phyloP scores from a whole-genome alignment of 2,888 invertebrate species.

The Parthenolecanium corni region DNA sequence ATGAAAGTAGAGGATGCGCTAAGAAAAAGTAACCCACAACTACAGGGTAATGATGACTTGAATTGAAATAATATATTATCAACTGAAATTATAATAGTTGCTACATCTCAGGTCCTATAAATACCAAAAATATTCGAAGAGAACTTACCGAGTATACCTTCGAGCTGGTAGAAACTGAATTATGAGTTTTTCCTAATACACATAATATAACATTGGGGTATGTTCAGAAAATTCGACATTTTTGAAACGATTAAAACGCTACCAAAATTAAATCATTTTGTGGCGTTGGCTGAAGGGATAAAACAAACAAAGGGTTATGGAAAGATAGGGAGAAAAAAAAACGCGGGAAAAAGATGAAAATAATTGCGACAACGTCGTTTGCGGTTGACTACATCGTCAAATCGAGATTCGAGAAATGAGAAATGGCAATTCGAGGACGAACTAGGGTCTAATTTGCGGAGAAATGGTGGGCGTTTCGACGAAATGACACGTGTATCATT shows the following conservation, averaged over 20 bases:
- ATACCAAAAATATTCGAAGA: too few species aligned
- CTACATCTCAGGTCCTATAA: too few species aligned
- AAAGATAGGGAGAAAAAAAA: neutral
- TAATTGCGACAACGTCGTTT: conserved; percentile 21
- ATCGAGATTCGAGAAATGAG: conserved; percentile 17
- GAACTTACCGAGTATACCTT: too few species aligned
- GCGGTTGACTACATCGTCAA: conserved; percentile 21
- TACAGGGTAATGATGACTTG: too few species aligned
- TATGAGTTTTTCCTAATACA: too few species aligned
- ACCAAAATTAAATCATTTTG: neutral
- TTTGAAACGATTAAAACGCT: neutral
- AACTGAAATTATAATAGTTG: too few species aligned
- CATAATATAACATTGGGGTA: too few species aligned
- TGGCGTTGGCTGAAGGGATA: neutral
- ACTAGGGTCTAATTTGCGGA: conserved; percentile 21
- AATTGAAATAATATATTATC: too few species aligned
- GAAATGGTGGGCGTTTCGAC: conserved; percentile 24
- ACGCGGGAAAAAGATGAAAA: conserved; percentile 7
- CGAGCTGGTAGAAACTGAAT: too few species aligned
- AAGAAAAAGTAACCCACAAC: too few species aligned
- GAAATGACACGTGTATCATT: conserved; percentile 27
- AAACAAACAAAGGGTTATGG: neutral
- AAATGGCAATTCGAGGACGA: conserved; percentile 7
- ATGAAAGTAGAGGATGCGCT: too few species aligned
- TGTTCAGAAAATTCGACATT: too few species aligned